phyloP scores from a whole-genome alignment of 2,888 invertebrate genomes.

The Priapulus caudatus region DNA sequence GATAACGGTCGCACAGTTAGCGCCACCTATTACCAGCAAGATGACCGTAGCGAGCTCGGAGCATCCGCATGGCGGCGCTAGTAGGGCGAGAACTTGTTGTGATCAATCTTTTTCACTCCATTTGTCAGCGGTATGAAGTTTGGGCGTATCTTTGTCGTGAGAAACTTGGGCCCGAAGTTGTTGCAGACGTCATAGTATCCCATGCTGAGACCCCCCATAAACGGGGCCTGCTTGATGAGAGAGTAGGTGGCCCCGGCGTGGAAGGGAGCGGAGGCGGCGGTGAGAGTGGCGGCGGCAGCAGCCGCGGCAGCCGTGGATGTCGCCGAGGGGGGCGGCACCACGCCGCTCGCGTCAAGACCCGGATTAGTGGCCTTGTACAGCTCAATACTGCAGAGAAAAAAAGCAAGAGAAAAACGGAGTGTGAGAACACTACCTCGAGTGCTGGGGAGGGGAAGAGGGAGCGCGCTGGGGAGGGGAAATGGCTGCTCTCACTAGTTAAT shows the following conservation, averaged over 20 bases:
- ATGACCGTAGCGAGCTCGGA: too few species aligned
- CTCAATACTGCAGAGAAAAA: conserved; percentile 1
- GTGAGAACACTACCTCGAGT: too few species aligned
- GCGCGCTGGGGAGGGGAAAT: too few species aligned
- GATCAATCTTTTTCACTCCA: neutral
- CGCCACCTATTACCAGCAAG: too few species aligned
- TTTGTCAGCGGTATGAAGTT: conserved; percentile 1
- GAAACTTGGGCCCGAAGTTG: neutral
- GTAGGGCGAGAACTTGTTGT: neutral
- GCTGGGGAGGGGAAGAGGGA: too few species aligned
- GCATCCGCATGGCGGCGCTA: neutral
- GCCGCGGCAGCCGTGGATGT: too few species aligned
- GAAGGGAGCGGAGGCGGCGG: neutral
- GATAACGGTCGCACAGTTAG: too few species aligned
- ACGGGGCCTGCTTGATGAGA: neutral
- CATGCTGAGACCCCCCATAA: neutral
- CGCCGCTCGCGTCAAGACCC: too few species aligned
- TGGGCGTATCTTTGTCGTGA: neutral
- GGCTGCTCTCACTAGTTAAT: too few species aligned
- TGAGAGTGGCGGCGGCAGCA: neutral
- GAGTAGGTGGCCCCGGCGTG: neutral
- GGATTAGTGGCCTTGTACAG: neutral
- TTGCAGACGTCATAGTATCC: neutral
- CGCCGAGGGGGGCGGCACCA: too few species aligned
- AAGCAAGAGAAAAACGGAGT: too few species aligned